phyloP scores from a whole-genome alignment of 2,797 vertebrate genomes.

The Dendrocincla fuliginosa region DNA sequence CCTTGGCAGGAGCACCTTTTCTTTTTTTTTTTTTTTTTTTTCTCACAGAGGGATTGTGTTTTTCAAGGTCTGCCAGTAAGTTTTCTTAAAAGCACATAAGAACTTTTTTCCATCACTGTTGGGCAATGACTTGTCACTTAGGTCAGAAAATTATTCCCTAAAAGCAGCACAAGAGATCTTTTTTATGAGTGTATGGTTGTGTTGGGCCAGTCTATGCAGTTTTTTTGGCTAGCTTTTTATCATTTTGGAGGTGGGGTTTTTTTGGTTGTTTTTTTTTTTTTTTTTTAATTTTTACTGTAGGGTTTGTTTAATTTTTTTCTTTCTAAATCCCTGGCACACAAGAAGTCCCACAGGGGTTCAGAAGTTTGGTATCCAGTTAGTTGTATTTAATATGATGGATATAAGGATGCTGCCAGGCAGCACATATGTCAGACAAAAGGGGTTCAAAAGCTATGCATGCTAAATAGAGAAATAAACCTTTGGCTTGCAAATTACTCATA shows the following conservation, averaged over 20 bases:
- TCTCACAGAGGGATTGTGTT: background rate
- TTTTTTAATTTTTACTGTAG: background rate
- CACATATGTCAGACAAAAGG: background rate
- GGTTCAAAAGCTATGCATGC: background rate
- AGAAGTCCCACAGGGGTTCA: background rate
- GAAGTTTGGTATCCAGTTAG: background rate
- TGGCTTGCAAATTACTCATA: conserved; percentile 30
- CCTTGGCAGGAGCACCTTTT: background rate
- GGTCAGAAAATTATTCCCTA: background rate
- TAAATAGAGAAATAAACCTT: conserved; percentile 3
- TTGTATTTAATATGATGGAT: background rate
- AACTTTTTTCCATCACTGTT: background rate
- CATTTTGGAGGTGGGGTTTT: background rate
- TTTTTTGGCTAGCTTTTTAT: background rate
- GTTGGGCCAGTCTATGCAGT: background rate
- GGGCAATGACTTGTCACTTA: background rate
- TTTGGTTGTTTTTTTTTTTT: background rate
- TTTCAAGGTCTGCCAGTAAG: background rate
- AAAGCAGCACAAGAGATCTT: background rate
- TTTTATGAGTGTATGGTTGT: background rate
- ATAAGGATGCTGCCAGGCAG: background rate
- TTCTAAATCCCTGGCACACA: background rate
- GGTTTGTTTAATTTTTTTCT: background rate
- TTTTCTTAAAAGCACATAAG: background rate
- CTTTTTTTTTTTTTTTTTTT: too few relatives aligned